Percentiles rank a stretch among this genome's conserved stretches.
phyloP scores from a whole-genome alignment of 2,888 invertebrate genomes.

The Scaptomyza cyrtandrae region DNA sequence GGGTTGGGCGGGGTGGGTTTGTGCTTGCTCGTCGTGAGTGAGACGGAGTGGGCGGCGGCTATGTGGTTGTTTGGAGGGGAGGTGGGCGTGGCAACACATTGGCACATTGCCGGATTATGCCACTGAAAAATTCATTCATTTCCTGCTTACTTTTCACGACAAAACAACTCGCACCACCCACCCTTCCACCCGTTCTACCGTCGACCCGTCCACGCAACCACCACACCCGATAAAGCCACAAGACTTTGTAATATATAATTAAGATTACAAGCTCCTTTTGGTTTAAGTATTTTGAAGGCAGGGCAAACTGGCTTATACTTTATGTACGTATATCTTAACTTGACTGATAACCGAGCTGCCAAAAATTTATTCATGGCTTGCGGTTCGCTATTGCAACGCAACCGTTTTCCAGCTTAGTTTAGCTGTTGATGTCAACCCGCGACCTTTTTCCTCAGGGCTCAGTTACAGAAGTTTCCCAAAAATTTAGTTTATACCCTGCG shows the following conservation, averaged over 20 bases:
- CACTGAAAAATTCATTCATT: constrained; percentile 80
- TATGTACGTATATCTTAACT: constrained; percentile 59
- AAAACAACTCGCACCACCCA: constrained; percentile 34
- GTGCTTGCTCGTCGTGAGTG: background rate
- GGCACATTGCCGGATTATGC: constrained; percentile 77
- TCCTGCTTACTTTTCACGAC: constrained; percentile 69
- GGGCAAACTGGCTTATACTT: constrained; percentile 54
- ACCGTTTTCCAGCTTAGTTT: constrained; percentile 57
- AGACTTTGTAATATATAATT: constrained; percentile 80
- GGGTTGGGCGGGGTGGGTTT: background rate
- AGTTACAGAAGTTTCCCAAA: background rate
- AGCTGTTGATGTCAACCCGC: constrained; percentile 51
- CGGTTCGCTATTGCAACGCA: constrained; percentile 40
- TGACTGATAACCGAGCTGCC: constrained; percentile 75
- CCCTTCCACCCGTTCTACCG: background rate
- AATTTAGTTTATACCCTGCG: constrained; percentile 59
- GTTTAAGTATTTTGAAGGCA: constrained; percentile 56
- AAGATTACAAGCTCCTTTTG: constrained; percentile 76
- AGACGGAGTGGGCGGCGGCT: constrained; percentile 35
- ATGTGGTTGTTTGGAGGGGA: constrained; percentile 8
- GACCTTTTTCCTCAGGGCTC: constrained; percentile 27
- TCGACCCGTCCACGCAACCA: background rate
- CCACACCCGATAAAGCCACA: constrained; percentile 37
- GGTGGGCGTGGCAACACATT: constrained; percentile 66
- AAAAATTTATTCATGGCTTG: constrained; percentile 72